These are phyloP conservation scores for Carassius auratus DNA, from an alignment of 2,113 vertebrate genomes.

Conservation along the genomic window DNA sequence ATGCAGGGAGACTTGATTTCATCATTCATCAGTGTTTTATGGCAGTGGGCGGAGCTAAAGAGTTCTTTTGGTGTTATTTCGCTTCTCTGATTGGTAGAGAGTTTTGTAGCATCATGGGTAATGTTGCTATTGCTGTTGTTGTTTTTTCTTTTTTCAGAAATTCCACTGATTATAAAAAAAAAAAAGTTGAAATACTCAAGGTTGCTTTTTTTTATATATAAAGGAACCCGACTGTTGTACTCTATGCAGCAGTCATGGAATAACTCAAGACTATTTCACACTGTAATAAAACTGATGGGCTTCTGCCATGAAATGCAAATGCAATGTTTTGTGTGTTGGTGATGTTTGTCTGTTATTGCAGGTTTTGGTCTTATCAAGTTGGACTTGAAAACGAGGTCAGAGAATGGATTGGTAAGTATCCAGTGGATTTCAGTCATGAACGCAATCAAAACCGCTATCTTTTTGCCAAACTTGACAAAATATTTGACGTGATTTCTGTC, in stretches of 20 bases:
- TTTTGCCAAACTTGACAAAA: background rate
- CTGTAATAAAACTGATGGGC: background rate
- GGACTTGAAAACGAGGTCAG: slow-evolving; percentile 96
- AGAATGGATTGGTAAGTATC: slow-evolving; percentile 93
- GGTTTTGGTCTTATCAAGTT: slow-evolving; percentile 96
- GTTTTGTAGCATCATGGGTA: too few species aligned
- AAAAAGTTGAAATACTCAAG: background rate
- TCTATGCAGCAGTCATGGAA: background rate
- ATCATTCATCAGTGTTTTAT: background rate
- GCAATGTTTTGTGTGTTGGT: background rate
- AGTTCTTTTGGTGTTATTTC: background rate
- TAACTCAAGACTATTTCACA: background rate
- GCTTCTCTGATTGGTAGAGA: background rate
- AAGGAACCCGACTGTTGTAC: too few species aligned
- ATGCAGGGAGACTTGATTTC: background rate
- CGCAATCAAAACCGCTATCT: background rate
- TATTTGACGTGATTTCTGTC: background rate
- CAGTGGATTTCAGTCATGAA: background rate
- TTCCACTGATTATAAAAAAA: background rate
- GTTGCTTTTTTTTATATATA: too few species aligned
- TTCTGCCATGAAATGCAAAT: too few species aligned
- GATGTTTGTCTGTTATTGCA: slow-evolving; percentile 61
- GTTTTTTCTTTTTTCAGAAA: too few species aligned
- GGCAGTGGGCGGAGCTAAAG: background rate
- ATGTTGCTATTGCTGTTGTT: too few species aligned